A percentile compares a stretch with the other conserved stretches of the same genome.
Evolutionary conservation across 2,797 vertebrate genomes (phyloP).

Genomic region (Gila robusta): DNA sequence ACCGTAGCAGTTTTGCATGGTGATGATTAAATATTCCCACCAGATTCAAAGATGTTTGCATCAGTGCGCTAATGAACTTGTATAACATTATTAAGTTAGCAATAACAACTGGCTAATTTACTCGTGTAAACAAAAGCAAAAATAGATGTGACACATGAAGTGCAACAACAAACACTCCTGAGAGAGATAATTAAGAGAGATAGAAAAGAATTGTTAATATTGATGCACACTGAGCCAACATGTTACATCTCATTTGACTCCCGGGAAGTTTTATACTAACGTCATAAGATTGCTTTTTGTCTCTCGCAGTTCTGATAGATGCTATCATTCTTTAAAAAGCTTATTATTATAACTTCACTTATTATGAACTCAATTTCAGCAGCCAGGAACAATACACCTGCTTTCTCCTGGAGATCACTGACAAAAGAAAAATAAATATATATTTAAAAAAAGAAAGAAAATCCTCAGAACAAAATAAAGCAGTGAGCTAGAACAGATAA

Average conservation of each 20-base stretch:
- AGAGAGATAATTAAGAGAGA: slow-evolving; percentile 40
- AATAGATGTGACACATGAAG: slow-evolving; percentile 45
- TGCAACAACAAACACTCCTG: slow-evolving; percentile 56
- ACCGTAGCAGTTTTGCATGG: slow-evolving; percentile 82
- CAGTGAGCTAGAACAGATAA: slow-evolving; percentile 42
- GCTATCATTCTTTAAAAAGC: slow-evolving; percentile 35
- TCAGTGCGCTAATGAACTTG: slow-evolving; percentile 79
- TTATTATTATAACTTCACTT: slow-evolving; percentile 29
- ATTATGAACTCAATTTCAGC: slow-evolving; percentile 35
- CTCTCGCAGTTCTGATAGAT: slow-evolving; percentile 47
- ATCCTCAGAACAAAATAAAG: slow-evolving; percentile 52
- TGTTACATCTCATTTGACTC: slow-evolving; percentile 55
- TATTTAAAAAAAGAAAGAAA: slow-evolving; percentile 22
- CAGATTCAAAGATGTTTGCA: slow-evolving; percentile 79
- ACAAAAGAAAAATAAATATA: slow-evolving; percentile 58
- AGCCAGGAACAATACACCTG: slow-evolving; percentile 37
- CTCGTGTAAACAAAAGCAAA: slow-evolving; percentile 59
- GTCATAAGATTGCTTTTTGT: slow-evolving; percentile 41
- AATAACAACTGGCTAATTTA: slow-evolving; percentile 79
- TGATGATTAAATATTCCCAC: slow-evolving; percentile 85
- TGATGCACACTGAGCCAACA: slow-evolving; percentile 30
- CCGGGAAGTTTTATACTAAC: slow-evolving; percentile 50
- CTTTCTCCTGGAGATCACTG: slow-evolving; percentile 45
- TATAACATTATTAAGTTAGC: slow-evolving; percentile 82
- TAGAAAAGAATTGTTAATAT: slow-evolving; percentile 23